phyloP scores from a whole-genome alignment of 2,888 invertebrate species.

The Piscicola geometra region DNA sequence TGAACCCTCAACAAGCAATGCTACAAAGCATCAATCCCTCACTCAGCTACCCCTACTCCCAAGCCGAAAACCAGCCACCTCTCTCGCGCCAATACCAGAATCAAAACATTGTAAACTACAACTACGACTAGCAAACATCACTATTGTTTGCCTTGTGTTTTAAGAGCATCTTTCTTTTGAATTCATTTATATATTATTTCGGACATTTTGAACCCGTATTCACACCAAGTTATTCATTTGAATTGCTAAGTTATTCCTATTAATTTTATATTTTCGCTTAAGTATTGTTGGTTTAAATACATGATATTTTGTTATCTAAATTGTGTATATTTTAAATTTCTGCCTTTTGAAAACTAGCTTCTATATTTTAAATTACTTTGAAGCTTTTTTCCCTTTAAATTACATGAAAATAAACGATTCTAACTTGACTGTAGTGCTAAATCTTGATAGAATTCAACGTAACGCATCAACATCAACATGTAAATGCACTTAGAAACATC shows the following conservation, averaged over 20 bases:
- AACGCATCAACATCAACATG: not conserved
- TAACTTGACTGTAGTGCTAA: too few species aligned
- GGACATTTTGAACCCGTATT: not conserved
- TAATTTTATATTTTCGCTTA: not conserved
- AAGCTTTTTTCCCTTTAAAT: too few species aligned
- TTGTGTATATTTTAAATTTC: not conserved
- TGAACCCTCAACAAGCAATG: too few species aligned
- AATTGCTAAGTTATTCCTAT: not conserved
- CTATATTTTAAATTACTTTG: too few species aligned
- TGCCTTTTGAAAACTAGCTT: too few species aligned
- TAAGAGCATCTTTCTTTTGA: not conserved
- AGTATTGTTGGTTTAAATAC: not conserved
- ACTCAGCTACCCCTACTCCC: too few species aligned
- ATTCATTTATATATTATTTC: not conserved
- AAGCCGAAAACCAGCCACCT: too few species aligned
- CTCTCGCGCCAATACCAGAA: not conserved
- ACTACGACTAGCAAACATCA: not conserved
- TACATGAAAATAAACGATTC: too few species aligned
- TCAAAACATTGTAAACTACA: not conserved
- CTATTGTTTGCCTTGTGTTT: too few species aligned
- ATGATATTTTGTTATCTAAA: slow-evolving; percentile 9
- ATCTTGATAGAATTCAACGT: too few species aligned
- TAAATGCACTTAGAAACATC: not conserved
- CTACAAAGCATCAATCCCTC: too few species aligned
- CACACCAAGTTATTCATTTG: not conserved